Evolutionary conservation across 2,888 invertebrate genomes (phyloP).

Genomic region (Aspidiotus rigidus): DNA sequence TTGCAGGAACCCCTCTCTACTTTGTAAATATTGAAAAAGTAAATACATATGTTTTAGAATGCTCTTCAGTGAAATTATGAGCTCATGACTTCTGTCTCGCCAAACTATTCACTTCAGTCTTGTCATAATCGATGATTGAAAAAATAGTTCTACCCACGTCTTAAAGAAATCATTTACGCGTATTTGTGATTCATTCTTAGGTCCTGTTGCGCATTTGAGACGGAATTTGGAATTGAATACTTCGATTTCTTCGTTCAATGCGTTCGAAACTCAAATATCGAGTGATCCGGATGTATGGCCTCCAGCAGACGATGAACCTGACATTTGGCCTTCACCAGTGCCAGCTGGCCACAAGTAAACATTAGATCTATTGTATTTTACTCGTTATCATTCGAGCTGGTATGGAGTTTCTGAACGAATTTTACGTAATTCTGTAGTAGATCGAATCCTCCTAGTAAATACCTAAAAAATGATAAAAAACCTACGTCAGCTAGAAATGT

Average conservation of each 20-base stretch:
- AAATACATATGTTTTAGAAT: too few species aligned
- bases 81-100: too few species aligned
- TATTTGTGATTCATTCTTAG: background rate
- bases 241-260: slow-evolving; percentile 21
- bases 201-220: slow-evolving; percentile 15
- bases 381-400: background rate
- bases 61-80: too few species aligned
- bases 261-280: slow-evolving; percentile 19
- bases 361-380: slow-evolving; percentile 14
- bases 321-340: slow-evolving; percentile 80
- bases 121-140: too few species aligned
- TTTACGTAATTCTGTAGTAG: slow-evolving; percentile 10
- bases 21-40: too few species aligned
- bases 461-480: slow-evolving; percentile 34
- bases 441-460: slow-evolving; percentile 33
- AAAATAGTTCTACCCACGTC: too few species aligned
- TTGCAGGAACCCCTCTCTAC: too few species aligned
- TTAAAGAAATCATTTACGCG: too few species aligned
- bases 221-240: slow-evolving; percentile 21
- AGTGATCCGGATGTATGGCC: slow-evolving; percentile 51
- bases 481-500: slow-evolving; percentile 33
- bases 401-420: background rate
- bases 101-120: too few species aligned
- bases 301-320: slow-evolving; percentile 55
- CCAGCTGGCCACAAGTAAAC: slow-evolving; percentile 60